Percentiles rank a stretch among this genome's conserved stretches.
These are phyloP conservation scores for Simalia tracyae DNA, from an alignment of 2,797 vertebrate genomes.

Conservation along the genomic window DNA sequence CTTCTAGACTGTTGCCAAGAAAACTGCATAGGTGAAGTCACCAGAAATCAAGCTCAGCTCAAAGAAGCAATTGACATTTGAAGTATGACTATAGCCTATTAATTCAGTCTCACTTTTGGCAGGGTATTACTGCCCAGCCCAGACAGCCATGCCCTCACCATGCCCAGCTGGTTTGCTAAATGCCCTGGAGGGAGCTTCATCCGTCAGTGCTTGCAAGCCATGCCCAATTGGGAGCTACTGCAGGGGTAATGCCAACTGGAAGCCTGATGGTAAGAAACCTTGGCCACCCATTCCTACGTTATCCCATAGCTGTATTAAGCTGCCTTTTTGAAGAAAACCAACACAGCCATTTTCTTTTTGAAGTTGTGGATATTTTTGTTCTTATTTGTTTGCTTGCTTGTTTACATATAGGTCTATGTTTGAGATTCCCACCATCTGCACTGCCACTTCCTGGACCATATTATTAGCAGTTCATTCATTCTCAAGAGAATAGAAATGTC, in stretches of 20 bases:
- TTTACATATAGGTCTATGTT: neutral
- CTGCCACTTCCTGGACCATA: neutral
- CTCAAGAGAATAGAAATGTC: neutral
- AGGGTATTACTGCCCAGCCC: conserved; percentile 85
- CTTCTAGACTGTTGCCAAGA: neutral
- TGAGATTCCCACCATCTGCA: neutral
- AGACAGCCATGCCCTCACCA: conserved; percentile 72
- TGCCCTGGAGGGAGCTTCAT: conserved; percentile 73
- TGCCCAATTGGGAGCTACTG: conserved; percentile 87
- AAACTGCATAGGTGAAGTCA: neutral
- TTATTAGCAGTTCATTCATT: neutral
- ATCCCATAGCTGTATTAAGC: neutral
- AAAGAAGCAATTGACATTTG: neutral
- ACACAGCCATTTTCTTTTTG: neutral
- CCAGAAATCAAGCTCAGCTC: neutral
- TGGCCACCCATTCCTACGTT: neutral
- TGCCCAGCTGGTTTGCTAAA: conserved; percentile 85
- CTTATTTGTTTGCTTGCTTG: too few relatives aligned
- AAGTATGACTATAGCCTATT: neutral
- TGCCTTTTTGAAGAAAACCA: neutral
- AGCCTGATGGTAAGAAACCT: conserved; percentile 80
- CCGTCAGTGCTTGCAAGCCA: conserved; percentile 74
- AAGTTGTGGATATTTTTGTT: neutral
- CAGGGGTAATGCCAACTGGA: conserved; percentile 77
- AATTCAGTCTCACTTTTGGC: neutral